Evolutionary conservation across 53 echinoderm and acorn worm species (phyloP).

Genomic region (Echinarachnius parma): DNA sequence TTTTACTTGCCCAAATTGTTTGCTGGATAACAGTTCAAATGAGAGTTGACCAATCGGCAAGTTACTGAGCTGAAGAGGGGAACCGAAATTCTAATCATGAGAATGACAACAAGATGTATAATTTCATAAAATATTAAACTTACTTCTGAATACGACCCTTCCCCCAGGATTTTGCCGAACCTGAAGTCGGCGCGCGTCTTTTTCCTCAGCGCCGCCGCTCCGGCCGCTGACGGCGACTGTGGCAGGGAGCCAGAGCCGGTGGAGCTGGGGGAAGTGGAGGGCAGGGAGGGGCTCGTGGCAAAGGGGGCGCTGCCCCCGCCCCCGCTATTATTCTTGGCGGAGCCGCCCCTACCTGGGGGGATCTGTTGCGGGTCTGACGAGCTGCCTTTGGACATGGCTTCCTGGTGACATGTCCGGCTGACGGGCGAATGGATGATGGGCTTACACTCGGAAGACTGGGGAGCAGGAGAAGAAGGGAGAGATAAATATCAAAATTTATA

Average conservation of each 20-base stretch:
- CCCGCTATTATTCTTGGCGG: not conserved
- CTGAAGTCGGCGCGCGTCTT: constrained; percentile 81
- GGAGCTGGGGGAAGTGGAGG: not conserved
- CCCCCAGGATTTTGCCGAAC: constrained; percentile 91
- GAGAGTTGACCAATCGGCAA: too few relatives aligned
- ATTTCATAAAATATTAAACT: constrained; percentile 18
- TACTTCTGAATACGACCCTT: constrained; percentile 99
- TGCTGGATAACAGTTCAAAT: too few relatives aligned
- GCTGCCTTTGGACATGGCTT: constrained; percentile 35
- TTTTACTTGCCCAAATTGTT: too few relatives aligned
- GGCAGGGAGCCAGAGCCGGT: not conserved
- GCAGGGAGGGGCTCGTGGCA: not conserved
- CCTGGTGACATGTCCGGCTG: constrained; percentile 28
- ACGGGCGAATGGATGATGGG: constrained; percentile 12
- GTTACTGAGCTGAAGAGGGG: too few relatives aligned
- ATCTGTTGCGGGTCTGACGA: constrained; percentile 1
- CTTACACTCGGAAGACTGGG: constrained; percentile 36
- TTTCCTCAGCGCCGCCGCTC: constrained; percentile 39
- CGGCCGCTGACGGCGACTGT: not conserved
- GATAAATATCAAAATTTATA: too few relatives aligned
- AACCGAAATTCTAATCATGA: not conserved
- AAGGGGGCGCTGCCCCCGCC: not conserved
- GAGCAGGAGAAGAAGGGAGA: too few relatives aligned
- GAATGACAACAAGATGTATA: not conserved
- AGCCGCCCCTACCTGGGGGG: not conserved